Conservation (phyloP, 2,113 vertebrate species). For the Ageneiosus marmoratus region DNA sequence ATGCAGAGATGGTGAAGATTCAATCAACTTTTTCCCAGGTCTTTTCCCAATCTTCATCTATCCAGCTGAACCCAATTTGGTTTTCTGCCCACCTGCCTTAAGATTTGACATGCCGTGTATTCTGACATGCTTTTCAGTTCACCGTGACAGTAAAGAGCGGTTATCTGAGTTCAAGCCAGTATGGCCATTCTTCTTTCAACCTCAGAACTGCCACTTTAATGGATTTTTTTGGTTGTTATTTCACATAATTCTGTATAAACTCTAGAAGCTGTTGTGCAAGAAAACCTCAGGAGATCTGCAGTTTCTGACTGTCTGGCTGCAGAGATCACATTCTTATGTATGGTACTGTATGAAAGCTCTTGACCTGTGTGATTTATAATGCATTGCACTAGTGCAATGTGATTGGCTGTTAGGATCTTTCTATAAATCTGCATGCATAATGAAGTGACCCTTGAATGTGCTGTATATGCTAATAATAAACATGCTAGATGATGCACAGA, state of each 20-base stretch:
- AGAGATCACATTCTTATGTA: too few relatives aligned
- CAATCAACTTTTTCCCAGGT: background rate
- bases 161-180: background rate
- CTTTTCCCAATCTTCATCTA: background rate
- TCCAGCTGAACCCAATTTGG: background rate
- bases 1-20: constrained; percentile 39
- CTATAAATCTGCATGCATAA: background rate
- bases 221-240: too few relatives aligned
- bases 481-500: too few relatives aligned
- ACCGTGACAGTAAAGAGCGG: background rate
- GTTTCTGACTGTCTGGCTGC: too few relatives aligned
- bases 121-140: background rate
- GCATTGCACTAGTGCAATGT: too few relatives aligned
- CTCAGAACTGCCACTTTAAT: background rate
- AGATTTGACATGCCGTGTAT: background rate
- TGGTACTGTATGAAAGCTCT: too few relatives aligned
- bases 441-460: too few relatives aligned
- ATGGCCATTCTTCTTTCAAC: background rate
- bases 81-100: background rate
- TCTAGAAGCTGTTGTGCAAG: too few relatives aligned
- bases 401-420: background rate
- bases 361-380: too few relatives aligned
- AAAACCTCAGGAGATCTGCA: too few relatives aligned
- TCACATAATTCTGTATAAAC: too few relatives aligned
- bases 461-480: too few relatives aligned